These are phyloP conservation scores for Plotosus lineatus DNA, from an alignment of 2,113 vertebrate genomes.

Conservation along the genomic window DNA sequence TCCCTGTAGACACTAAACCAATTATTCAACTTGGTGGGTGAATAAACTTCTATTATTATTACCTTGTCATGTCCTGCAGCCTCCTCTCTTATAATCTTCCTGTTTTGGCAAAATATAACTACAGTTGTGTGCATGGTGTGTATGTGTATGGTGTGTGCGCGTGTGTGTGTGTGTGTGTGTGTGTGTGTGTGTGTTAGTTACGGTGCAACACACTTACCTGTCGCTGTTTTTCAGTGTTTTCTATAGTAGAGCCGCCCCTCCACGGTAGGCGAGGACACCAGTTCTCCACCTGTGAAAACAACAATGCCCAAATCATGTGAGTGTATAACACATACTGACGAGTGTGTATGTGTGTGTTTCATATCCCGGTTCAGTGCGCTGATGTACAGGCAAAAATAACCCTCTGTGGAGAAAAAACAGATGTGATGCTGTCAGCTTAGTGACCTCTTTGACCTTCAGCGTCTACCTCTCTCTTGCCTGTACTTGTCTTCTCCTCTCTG, in stretches of 20 bases:
- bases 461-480: not conserved
- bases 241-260: conserved; percentile 84
- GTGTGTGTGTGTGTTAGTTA: conserved; percentile 14
- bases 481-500: not conserved
- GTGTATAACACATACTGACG: not conserved
- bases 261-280: conserved; percentile 97
- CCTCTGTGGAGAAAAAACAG: not conserved
- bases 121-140: not conserved
- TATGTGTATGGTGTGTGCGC: too few relatives aligned
- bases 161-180: not conserved
- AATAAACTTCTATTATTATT: too few relatives aligned
- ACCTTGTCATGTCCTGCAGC: too few relatives aligned
- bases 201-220: conserved; percentile 73
- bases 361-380: not conserved
- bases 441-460: not conserved
- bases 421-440: not conserved
- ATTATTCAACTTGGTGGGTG: too few relatives aligned
- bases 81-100: not conserved
- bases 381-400: not conserved
- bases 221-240: conserved; percentile 83
- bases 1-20: too few relatives aligned
- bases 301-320: not conserved
- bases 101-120: not conserved
- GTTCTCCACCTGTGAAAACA: conserved; percentile 88
- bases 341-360: not conserved